A percentile compares a stretch with the other conserved stretches of the same genome.
phyloP scores from a whole-genome alignment of 2,888 invertebrate genomes.

The Amphimallon solstitiale region DNA sequence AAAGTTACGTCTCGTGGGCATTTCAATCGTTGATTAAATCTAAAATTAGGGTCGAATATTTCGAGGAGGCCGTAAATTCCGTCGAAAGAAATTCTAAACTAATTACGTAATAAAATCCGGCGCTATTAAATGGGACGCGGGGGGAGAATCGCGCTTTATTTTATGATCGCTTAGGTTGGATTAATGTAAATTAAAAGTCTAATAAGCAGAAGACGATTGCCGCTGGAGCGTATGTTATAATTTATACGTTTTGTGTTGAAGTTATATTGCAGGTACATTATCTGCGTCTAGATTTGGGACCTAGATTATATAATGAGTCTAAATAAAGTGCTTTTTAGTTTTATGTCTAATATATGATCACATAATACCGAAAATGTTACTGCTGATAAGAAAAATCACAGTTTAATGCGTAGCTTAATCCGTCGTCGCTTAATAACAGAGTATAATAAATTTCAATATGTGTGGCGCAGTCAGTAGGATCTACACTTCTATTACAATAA shows the following conservation, averaged over 20 bases:
- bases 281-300: too few species aligned
- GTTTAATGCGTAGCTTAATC: too few species aligned
- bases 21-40: slow-evolving; percentile 34
- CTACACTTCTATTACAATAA: too few species aligned
- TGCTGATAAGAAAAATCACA: too few species aligned
- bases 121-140: slow-evolving; percentile 25
- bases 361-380: too few species aligned
- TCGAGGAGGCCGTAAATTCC: slow-evolving; percentile 21
- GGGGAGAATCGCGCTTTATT: slow-evolving; percentile 1
- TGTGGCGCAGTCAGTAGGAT: too few species aligned
- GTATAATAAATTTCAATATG: too few species aligned
- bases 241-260: neutral
- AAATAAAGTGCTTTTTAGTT: too few species aligned
- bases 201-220: slow-evolving; percentile 19
- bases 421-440: too few species aligned
- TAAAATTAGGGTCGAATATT: slow-evolving; percentile 30
- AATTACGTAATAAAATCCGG: slow-evolving; percentile 24
- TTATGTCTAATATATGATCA: too few species aligned
- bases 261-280: too few species aligned
- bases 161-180: slow-evolving; percentile 12
- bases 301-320: too few species aligned
- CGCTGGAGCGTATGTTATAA: slow-evolving; percentile 4
- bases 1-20: slow-evolving; percentile 2
- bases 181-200: slow-evolving; percentile 15
- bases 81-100: slow-evolving; percentile 27